These are phyloP conservation scores for Spatula versicolor DNA, from an alignment of 2,797 vertebrate species.

Conservation along the genomic window DNA sequence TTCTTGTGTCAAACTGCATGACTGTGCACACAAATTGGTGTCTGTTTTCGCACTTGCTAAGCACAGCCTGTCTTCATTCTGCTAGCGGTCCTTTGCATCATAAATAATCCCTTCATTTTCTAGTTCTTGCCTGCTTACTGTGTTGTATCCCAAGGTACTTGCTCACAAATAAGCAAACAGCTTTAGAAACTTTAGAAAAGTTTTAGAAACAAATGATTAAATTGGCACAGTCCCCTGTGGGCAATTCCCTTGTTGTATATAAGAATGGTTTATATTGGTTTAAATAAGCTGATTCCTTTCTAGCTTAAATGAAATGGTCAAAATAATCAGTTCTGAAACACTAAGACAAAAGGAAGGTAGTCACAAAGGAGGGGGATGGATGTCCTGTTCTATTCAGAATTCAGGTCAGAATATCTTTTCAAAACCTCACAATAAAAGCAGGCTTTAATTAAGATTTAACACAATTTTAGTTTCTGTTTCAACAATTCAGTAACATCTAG, in stretches of 20 bases:
- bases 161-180: neutral
- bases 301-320: neutral
- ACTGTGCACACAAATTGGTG: neutral
- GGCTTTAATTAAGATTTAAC: neutral
- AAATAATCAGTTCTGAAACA: neutral
- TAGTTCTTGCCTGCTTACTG: neutral
- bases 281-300: neutral
- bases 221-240: neutral
- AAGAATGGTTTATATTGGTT: neutral
- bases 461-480: neutral
- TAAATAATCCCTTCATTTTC: neutral
- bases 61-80: neutral
- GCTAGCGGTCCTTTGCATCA: neutral
- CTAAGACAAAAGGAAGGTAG: neutral
- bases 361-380: neutral
- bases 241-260: neutral
- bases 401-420: neutral
- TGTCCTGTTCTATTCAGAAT: neutral
- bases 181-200: neutral
- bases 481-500: neutral
- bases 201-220: neutral
- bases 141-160: neutral
- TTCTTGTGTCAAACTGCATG: neutral
- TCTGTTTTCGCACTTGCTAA: neutral
- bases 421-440: neutral